These are phyloP conservation scores for Geotria australis DNA, from an alignment of 2,797 vertebrate genomes.

Conservation along the genomic window DNA sequence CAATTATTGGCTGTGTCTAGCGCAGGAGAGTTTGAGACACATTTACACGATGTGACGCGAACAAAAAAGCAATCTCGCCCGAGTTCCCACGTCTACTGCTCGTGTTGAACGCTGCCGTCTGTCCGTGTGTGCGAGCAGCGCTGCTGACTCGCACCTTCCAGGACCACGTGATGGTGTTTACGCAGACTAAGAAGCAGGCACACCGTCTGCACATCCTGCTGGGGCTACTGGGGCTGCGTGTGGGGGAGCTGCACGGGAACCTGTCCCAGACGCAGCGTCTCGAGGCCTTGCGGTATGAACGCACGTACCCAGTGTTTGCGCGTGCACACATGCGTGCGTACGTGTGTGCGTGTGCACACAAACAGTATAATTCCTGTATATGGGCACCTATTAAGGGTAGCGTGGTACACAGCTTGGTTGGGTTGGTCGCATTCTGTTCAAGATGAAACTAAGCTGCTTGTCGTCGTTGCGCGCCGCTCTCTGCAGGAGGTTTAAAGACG, in stretches of 20 bases:
- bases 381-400: too few species aligned
- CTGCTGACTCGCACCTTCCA: slow-evolving; percentile 64
- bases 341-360: not conserved
- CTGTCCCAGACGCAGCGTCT: slow-evolving; percentile 71
- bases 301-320: not conserved
- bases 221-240: slow-evolving; percentile 60
- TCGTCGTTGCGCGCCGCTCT: not conserved
- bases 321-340: not conserved
- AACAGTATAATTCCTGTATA: too few species aligned
- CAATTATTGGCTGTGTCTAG: too few species aligned
- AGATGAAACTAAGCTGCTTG: too few species aligned
- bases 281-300: slow-evolving; percentile 43
- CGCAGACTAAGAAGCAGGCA: slow-evolving; percentile 88
- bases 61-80: too few species aligned
- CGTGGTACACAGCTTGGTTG: too few species aligned
- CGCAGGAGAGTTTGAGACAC: too few species aligned
- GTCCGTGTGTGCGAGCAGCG: slow-evolving; percentile 12
- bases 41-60: too few species aligned
- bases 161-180: slow-evolving; percentile 85
- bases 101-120: too few species aligned
- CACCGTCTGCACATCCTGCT: slow-evolving; percentile 79
- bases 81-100: too few species aligned
- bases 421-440: too few species aligned
- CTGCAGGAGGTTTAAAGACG: slow-evolving; percentile 73
- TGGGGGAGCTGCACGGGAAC: slow-evolving; percentile 77